Evolutionary conservation across 1,140 invertebrate species (phyloP).

Genomic region (Euura saliciscinereae): DNA sequence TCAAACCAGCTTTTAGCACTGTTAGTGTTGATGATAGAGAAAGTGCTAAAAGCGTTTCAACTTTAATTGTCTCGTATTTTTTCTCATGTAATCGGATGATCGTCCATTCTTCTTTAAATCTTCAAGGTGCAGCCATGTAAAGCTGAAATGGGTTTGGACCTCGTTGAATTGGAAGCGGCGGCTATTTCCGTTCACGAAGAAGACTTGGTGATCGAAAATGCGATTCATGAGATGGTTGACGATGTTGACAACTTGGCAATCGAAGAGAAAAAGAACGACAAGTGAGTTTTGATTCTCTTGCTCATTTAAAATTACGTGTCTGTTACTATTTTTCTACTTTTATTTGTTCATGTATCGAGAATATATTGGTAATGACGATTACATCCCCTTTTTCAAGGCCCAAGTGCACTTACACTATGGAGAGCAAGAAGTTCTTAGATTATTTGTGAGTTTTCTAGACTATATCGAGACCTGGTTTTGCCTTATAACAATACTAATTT

Average conservation of each 20-base stretch:
- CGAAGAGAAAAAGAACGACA: slow-evolving; percentile 17
- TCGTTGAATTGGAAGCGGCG: slow-evolving; percentile 61
- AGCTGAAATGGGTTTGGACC: slow-evolving; percentile 58
- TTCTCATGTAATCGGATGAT: too few relatives aligned
- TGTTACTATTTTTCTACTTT: too few relatives aligned
- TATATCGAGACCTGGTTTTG: not conserved
- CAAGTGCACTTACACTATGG: slow-evolving; percentile 35
- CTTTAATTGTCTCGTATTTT: too few relatives aligned
- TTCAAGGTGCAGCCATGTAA: slow-evolving; percentile 56
- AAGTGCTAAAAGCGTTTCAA: too few relatives aligned
- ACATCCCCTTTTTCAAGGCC: slow-evolving; percentile 15
- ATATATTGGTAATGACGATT: not conserved
- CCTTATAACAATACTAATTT: not conserved
- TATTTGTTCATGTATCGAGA: too few relatives aligned
- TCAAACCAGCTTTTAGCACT: too few relatives aligned
- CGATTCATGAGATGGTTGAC: slow-evolving; percentile 32
- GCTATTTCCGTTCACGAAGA: slow-evolving; percentile 56
- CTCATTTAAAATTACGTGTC: not conserved
- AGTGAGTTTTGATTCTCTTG: slow-evolving; percentile 26
- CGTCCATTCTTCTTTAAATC: too few relatives aligned
- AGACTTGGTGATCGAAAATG: slow-evolving; percentile 49
- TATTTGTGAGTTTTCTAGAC: slow-evolving; percentile 33
- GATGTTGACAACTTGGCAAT: slow-evolving; percentile 25
- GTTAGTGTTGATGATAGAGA: too few relatives aligned
- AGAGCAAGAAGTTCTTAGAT: slow-evolving; percentile 33